These are phyloP conservation scores for Epizoanthus stellaris DNA, from an alignment of 92 coral and sea anemone genomes.

Conservation along the genomic window DNA sequence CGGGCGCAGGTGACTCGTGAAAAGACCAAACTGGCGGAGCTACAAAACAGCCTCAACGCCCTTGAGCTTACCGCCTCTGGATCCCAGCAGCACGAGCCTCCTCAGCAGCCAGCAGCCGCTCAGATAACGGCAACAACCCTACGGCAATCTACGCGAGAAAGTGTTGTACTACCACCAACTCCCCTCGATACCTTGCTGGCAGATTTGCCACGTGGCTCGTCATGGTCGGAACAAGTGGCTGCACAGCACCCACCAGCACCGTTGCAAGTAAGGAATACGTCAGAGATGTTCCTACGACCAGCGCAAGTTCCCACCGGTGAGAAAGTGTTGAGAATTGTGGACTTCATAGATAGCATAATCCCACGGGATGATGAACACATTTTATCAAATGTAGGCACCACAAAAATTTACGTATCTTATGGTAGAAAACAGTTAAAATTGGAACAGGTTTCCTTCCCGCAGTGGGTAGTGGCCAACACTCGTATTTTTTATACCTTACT, in stretches of 20 bases:
- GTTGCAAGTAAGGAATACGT: background rate
- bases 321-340: background rate
- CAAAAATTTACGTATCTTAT: background rate
- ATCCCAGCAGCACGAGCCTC: background rate
- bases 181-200: slow-evolving; percentile 4
- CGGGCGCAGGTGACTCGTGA: background rate
- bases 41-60: slow-evolving; percentile 4
- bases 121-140: slow-evolving; percentile 5
- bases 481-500: background rate
- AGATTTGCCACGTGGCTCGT: slow-evolving; percentile 1
- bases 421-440: background rate
- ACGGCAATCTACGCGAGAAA: slow-evolving; percentile 6
- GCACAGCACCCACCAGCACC: slow-evolving; percentile 2
- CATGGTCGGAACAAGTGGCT: background rate
- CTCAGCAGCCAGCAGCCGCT: background rate
- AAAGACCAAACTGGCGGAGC: background rate
- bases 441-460: background rate
- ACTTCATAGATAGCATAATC: background rate
- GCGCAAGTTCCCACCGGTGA: background rate
- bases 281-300: background rate
- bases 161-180: background rate
- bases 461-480: background rate
- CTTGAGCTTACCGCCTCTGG: background rate
- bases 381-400: background rate
- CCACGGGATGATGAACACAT: background rate